These are phyloP conservation scores for Sylvietta virens DNA, from an alignment of 2,113 vertebrate species.

Conservation along the genomic window DNA sequence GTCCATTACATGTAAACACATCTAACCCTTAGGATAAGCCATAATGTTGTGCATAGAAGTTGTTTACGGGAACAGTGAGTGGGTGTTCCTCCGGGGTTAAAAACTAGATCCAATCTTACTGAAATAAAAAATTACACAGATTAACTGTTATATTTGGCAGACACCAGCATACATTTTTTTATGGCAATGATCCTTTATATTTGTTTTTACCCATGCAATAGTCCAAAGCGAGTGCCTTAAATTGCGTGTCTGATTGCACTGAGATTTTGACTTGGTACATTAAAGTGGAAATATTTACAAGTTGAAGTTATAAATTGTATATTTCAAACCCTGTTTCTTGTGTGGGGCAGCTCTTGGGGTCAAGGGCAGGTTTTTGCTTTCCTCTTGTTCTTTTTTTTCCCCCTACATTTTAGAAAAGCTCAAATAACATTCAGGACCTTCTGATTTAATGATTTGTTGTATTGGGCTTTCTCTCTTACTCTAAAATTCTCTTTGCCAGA, in stretches of 20 bases:
- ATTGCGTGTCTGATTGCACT: not conserved
- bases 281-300: not conserved
- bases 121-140: conserved; percentile 2
- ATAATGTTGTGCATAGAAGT: not conserved
- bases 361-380: not conserved
- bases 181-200: not conserved
- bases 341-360: not conserved
- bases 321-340: not conserved
- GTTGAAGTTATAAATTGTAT: not conserved
- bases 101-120: not conserved
- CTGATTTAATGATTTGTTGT: not conserved
- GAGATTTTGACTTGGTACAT: not conserved
- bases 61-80: not conserved
- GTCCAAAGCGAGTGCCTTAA: not conserved
- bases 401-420: not conserved
- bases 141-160: conserved; percentile 41
- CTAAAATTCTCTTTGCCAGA: not conserved
- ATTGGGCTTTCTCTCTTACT: not conserved
- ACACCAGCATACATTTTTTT: not conserved
- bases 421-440: not conserved
- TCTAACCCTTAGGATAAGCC: not conserved
- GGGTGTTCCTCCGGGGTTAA: not conserved
- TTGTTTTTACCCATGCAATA: not conserved
- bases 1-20: not conserved
- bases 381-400: not conserved